Conservation (phyloP, 2,888 invertebrate genomes). For the Abscondita cerata region DNA sequence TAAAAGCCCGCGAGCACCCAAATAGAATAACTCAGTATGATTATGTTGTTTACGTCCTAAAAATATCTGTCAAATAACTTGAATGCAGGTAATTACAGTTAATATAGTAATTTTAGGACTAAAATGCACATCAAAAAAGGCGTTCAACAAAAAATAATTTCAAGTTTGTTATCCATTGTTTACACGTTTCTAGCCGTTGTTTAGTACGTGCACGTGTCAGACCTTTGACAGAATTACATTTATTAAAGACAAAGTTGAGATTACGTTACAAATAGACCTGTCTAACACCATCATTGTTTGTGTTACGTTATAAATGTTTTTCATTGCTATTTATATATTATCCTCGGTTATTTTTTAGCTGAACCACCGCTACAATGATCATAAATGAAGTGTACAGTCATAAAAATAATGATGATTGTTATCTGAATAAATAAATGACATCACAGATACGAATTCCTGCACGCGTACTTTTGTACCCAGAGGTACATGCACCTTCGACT, state of each 20-base stretch:
- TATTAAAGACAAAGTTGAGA: slow-evolving; percentile 25
- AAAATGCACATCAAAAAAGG: too few species aligned
- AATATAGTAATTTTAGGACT: too few species aligned
- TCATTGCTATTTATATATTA: slow-evolving; percentile 29
- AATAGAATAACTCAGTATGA: too few species aligned
- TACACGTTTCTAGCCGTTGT: slow-evolving; percentile 15
- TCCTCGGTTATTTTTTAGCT: neutral
- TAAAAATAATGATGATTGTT: slow-evolving; percentile 34
- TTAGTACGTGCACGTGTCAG: slow-evolving; percentile 16
- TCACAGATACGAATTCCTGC: slow-evolving; percentile 27
- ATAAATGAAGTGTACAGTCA: slow-evolving; percentile 23
- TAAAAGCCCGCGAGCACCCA: too few species aligned
- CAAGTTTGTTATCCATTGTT: slow-evolving; percentile 17
- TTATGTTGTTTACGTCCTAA: too few species aligned
- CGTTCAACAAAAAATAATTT: too few species aligned
- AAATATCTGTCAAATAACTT: too few species aligned
- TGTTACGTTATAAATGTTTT: slow-evolving; percentile 37
- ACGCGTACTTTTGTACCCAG: slow-evolving; percentile 18
- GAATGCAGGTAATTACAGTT: too few species aligned
- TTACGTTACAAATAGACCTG: slow-evolving; percentile 44
- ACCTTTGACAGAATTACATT: slow-evolving; percentile 10
- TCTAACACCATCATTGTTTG: slow-evolving; percentile 38
- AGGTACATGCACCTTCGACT: slow-evolving; percentile 17
- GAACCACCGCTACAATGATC: slow-evolving; percentile 19
- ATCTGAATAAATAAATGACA: slow-evolving; percentile 27